Evolutionary conservation across 2,888 invertebrate species (phyloP).

Genomic region (Pachliopta kotzebuea): DNA sequence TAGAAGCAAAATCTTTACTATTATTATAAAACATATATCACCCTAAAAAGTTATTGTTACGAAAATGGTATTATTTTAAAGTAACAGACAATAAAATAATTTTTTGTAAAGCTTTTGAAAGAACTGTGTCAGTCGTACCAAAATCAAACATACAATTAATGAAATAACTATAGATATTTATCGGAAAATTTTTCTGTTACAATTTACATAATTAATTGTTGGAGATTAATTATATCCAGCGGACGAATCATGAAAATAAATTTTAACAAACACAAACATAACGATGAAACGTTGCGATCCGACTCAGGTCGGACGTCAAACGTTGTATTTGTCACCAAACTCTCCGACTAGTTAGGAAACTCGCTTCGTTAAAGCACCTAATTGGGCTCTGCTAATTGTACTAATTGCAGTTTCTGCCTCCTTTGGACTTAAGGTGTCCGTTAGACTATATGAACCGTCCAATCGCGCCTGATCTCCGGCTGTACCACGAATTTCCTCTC

Average conservation of each 20-base stretch:
- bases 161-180: background rate
- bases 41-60: too few relatives aligned
- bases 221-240: constrained; percentile 2
- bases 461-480: constrained; percentile 32
- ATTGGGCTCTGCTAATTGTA: constrained; percentile 72
- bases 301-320: constrained; percentile 64
- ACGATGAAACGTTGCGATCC: constrained; percentile 50
- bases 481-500: constrained; percentile 28
- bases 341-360: constrained; percentile 59
- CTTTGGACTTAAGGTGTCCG: constrained; percentile 70
- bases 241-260: constrained; percentile 13
- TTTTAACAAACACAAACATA: constrained; percentile 49
- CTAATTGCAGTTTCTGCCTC: constrained; percentile 66
- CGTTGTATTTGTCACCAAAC: constrained; percentile 65
- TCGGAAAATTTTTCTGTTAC: background rate
- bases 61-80: too few relatives aligned
- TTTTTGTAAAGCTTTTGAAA: too few relatives aligned
- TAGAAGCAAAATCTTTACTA: too few relatives aligned
- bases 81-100: too few relatives aligned
- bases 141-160: background rate
- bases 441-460: constrained; percentile 33
- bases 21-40: too few relatives aligned
- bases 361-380: constrained; percentile 74
- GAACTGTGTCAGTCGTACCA: too few relatives aligned
- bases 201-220: background rate